A percentile compares a stretch with the other conserved stretches of the same genome.
Conservation (phyloP, 2,797 vertebrate genomes). For the Phyllotis vaccarum region DNA sequence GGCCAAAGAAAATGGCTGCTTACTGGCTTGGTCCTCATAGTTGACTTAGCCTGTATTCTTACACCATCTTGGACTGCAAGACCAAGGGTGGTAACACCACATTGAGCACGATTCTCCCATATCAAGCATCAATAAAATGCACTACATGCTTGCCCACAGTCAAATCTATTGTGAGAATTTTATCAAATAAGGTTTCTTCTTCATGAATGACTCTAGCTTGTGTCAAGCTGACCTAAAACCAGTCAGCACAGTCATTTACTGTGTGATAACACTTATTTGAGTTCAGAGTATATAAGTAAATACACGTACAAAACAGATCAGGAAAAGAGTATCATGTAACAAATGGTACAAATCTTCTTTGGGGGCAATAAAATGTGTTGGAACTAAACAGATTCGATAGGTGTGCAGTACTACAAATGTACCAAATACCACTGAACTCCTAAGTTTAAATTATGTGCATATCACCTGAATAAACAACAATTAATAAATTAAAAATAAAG, state of each 20-base stretch:
- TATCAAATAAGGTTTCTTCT: not conserved
- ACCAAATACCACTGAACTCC: slow-evolving; percentile 3
- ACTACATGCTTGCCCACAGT: not conserved
- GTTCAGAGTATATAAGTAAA: not conserved
- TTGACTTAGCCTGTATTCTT: not conserved
- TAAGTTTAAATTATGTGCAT: not conserved
- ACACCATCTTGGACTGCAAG: not conserved
- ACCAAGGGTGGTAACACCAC: not conserved
- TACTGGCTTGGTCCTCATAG: not conserved
- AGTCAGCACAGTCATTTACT: not conserved
- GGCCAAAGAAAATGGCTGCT: not conserved
- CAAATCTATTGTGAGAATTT: not conserved
- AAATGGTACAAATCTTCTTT: not conserved
- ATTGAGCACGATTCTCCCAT: not conserved
- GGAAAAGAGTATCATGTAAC: not conserved
- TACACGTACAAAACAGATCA: not conserved
- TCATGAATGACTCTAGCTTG: not conserved
- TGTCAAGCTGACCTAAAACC: not conserved
- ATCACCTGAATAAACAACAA: not conserved
- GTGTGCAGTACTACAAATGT: not conserved
- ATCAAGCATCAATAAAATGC: not conserved
- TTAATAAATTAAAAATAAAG: slow-evolving; percentile 42
- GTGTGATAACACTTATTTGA: not conserved
- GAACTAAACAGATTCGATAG: not conserved
- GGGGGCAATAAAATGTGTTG: not conserved